These are phyloP conservation scores for Brotula barbata DNA, from an alignment of 2,797 vertebrate species.

Conservation along the genomic window DNA sequence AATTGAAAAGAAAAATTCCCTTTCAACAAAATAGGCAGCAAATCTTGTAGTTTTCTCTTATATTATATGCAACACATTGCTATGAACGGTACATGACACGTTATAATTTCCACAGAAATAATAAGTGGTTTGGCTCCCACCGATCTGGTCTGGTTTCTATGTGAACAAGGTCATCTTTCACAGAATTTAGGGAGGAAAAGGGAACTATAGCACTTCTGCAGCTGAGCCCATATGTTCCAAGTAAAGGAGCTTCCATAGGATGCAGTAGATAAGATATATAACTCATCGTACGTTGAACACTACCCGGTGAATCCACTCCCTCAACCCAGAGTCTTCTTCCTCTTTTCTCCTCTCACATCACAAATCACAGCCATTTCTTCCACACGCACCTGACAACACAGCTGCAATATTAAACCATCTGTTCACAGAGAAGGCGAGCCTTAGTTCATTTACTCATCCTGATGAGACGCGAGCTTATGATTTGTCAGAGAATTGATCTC, in stretches of 20 bases:
- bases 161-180: background rate
- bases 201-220: too few species aligned
- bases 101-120: too few species aligned
- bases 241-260: too few species aligned
- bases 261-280: too few species aligned
- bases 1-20: conserved; percentile 25
- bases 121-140: background rate
- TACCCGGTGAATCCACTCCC: background rate
- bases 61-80: too few species aligned
- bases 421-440: conserved; percentile 28
- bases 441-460: conserved; percentile 60
- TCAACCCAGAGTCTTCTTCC: conserved; percentile 4
- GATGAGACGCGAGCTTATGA: conserved; percentile 66
- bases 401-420: conserved; percentile 43
- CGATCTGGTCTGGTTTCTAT: conserved; percentile 1
- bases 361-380: background rate
- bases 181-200: too few species aligned
- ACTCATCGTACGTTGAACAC: too few species aligned
- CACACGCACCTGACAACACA: conserved; percentile 5
- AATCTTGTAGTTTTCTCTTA: conserved; percentile 14
- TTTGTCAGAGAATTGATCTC: conserved; percentile 65
- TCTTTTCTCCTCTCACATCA: background rate
- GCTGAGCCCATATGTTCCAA: too few species aligned
- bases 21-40: conserved; percentile 8
- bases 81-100: too few species aligned